A percentile compares a stretch with the other conserved stretches of the same genome.
phyloP scores from a whole-genome alignment of 2,113 vertebrate species.

The Coreoperca whiteheadi region DNA sequence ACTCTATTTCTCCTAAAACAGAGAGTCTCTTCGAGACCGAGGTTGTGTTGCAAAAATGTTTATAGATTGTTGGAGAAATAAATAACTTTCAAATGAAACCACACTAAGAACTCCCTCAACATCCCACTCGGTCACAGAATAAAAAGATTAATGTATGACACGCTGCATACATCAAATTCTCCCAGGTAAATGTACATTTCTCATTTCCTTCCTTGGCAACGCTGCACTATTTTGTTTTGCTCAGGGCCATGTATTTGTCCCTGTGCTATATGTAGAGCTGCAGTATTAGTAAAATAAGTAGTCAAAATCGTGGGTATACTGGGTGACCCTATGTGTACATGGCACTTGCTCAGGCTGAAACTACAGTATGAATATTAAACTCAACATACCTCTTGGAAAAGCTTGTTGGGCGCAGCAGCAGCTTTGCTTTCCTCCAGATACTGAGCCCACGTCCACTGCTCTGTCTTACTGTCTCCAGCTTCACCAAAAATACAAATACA shows the following conservation, averaged over 20 bases:
- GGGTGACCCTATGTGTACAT: background rate
- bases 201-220: slow-evolving; percentile 1
- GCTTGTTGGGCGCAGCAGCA: slow-evolving; percentile 90
- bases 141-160: background rate
- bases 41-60: background rate
- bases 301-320: background rate
- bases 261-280: slow-evolving; percentile 7
- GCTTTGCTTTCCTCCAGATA: slow-evolving; percentile 95
- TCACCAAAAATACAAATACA: slow-evolving; percentile 60
- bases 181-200: slow-evolving; percentile 9
- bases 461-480: slow-evolving; percentile 89
- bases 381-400: slow-evolving; percentile 93
- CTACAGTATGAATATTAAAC: background rate
- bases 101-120: background rate
- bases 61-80: slow-evolving; percentile 3
- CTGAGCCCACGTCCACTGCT: slow-evolving; percentile 93
- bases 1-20: background rate
- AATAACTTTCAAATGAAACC: slow-evolving; percentile 8
- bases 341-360: background rate
- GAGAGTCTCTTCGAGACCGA: background rate
- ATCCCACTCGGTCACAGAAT: background rate
- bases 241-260: background rate
- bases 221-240: background rate
- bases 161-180: slow-evolving; percentile 3
- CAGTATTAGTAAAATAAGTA: slow-evolving; percentile 15